Conservation (phyloP, 2,888 invertebrate species). For the Hipparchia sbordonii region DNA sequence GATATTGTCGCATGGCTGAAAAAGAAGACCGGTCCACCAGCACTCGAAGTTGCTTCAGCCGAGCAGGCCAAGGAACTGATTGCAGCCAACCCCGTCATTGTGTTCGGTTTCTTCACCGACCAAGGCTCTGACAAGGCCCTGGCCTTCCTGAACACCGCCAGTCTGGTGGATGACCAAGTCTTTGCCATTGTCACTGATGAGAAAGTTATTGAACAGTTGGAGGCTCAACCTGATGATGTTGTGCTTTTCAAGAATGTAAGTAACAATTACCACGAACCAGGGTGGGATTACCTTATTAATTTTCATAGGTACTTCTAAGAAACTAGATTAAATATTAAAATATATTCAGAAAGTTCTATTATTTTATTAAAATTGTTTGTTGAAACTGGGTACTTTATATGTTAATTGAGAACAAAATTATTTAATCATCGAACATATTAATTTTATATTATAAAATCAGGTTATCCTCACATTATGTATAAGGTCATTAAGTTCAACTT, state of each 20-base stretch:
- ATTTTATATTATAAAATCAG: neutral
- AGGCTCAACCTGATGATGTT: slow-evolving; percentile 90
- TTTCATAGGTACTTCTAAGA: neutral
- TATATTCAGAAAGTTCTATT: neutral
- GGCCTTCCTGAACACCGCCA: slow-evolving; percentile 91
- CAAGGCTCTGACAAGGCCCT: slow-evolving; percentile 90
- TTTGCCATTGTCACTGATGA: slow-evolving; percentile 94
- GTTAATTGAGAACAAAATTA: neutral
- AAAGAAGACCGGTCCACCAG: slow-evolving; percentile 98
- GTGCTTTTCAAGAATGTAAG: slow-evolving; percentile 95
- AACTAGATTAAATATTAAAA: neutral
- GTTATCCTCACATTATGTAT: neutral
- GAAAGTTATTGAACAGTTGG: slow-evolving; percentile 90
- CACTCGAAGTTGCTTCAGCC: slow-evolving; percentile 88
- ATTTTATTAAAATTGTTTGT: neutral
- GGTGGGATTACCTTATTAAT: neutral
- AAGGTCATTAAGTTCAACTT: neutral
- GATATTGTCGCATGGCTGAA: slow-evolving; percentile 97
- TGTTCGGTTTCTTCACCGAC: slow-evolving; percentile 96
- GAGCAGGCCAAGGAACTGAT: slow-evolving; percentile 93
- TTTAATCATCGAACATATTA: neutral
- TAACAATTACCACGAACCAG: neutral
- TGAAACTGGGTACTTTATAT: neutral
- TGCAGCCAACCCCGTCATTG: slow-evolving; percentile 90
- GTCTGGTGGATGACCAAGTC: slow-evolving; percentile 91